A percentile compares a stretch with the other conserved stretches of the same genome.
These are phyloP conservation scores for Zaprionus bogoriensis DNA, from an alignment of 2,888 invertebrate species.

Conservation along the genomic window DNA sequence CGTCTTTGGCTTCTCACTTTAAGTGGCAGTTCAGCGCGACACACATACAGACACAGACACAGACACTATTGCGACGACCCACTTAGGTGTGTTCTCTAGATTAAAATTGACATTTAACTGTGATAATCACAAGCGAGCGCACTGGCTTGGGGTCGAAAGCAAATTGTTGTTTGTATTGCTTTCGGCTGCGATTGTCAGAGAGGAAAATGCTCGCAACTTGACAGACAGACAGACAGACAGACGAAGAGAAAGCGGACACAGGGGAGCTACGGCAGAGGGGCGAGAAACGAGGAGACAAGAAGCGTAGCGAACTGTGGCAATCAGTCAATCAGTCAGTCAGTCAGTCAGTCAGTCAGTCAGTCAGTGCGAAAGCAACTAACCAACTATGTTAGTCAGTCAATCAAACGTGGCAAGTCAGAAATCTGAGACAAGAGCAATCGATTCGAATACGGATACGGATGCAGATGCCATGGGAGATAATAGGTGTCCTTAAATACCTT, in stretches of 20 bases:
- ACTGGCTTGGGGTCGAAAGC: neutral
- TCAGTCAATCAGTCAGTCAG: slow-evolving; percentile 56
- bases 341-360: slow-evolving; percentile 61
- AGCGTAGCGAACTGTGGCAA: slow-evolving; percentile 26
- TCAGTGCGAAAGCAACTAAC: slow-evolving; percentile 9
- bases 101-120: slow-evolving; percentile 67
- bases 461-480: neutral
- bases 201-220: slow-evolving; percentile 16
- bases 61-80: slow-evolving; percentile 6
- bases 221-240: slow-evolving; percentile 6
- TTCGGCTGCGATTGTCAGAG: slow-evolving; percentile 13
- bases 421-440: slow-evolving; percentile 23
- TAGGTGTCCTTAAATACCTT: slow-evolving; percentile 35
- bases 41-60: neutral
- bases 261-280: too few species aligned
- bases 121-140: slow-evolving; percentile 45
- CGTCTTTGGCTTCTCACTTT: neutral
- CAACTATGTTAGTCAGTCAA: slow-evolving; percentile 50
- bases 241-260: neutral
- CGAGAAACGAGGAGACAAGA: too few species aligned
- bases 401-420: slow-evolving; percentile 46
- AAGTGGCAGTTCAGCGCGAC: neutral
- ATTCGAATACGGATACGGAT: slow-evolving; percentile 7
- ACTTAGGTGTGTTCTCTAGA: slow-evolving; percentile 31
- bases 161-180: slow-evolving; percentile 26